Percentiles rank a stretch among this genome's conserved stretches.
Evolutionary conservation across 2,113 vertebrate species (phyloP).

Genomic region (Xyrauchen texanus): DNA sequence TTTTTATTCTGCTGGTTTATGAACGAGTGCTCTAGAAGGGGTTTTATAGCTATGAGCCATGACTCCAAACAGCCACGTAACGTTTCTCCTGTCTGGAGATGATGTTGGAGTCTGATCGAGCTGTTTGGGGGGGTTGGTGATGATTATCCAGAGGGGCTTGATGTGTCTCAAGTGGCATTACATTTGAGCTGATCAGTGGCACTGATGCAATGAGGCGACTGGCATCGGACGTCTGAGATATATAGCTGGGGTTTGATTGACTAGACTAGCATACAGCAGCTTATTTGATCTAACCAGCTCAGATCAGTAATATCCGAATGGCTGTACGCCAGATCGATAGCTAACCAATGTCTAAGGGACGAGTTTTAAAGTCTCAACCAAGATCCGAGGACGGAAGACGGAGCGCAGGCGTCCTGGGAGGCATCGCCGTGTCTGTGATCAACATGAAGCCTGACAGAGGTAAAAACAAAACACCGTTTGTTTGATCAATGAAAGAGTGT

Average conservation of each 20-base stretch:
- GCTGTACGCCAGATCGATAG: constrained; percentile 21
- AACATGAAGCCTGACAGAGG: constrained; percentile 96
- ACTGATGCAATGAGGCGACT: constrained; percentile 26
- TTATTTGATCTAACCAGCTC: neutral
- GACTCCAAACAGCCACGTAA: constrained; percentile 19
- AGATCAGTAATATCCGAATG: constrained; percentile 7
- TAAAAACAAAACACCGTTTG: constrained; percentile 63
- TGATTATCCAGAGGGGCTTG: constrained; percentile 52
- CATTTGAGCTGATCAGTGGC: constrained; percentile 39
- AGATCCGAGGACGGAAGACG: constrained; percentile 44
- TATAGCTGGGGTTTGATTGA: neutral
- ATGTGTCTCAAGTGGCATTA: constrained; percentile 33
- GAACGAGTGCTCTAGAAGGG: constrained; percentile 15
- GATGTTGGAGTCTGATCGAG: constrained; percentile 55
- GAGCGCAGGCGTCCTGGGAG: constrained; percentile 48
- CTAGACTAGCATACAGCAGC: constrained; percentile 19
- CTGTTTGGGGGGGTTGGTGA: constrained; percentile 53
- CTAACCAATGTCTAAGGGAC: constrained; percentile 22
- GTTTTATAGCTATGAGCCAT: constrained; percentile 27
- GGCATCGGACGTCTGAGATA: neutral
- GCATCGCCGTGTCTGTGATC: constrained; percentile 72
- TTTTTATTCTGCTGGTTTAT: neutral
- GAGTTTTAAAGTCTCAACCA: constrained; percentile 10
- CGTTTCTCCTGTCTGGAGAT: constrained; percentile 24
- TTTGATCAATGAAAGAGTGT: constrained; percentile 5